phyloP scores from a whole-genome alignment of 2,113 vertebrate genomes.

The Stigmatopora argus region DNA sequence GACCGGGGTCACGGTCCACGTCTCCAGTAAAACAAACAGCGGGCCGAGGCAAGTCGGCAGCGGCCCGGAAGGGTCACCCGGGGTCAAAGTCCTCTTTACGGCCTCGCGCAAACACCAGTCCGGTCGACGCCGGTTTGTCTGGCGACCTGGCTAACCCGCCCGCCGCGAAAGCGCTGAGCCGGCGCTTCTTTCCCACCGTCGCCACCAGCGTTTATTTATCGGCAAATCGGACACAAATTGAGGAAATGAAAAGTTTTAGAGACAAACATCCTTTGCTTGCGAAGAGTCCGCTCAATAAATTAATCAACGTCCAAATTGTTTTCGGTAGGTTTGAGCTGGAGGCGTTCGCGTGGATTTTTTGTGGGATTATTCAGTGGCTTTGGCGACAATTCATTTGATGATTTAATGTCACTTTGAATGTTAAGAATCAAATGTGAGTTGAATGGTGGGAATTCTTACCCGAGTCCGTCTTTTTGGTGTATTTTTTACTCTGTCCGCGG shows the following conservation, averaged over 20 bases:
- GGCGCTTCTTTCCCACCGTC: background rate
- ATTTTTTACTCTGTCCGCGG: conserved; percentile 94
- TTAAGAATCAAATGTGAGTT: too few species aligned
- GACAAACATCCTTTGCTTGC: too few species aligned
- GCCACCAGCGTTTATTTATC: background rate
- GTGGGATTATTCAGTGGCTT: too few species aligned
- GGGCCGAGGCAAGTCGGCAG: conserved; percentile 14
- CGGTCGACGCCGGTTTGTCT: conserved; percentile 45
- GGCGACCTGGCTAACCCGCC: conserved; percentile 39
- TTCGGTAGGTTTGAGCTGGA: too few species aligned
- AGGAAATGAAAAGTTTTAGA: background rate
- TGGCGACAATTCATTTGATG: too few species aligned
- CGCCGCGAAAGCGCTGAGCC: conserved; percentile 36
- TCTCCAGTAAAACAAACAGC: conserved; percentile 43
- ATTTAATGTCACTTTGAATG: too few species aligned
- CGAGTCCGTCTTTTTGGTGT: conserved; percentile 90
- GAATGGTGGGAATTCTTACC: conserved; percentile 64
- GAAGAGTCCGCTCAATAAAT: too few species aligned
- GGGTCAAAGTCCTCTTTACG: conserved; percentile 52
- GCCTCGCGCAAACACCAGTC: conserved; percentile 47
- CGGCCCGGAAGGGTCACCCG: conserved; percentile 7
- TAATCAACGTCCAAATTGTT: too few species aligned
- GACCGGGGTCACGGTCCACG: background rate
- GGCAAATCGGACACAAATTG: background rate
- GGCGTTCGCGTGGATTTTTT: too few species aligned